Conservation (phyloP, 2,797 vertebrate species). For the Sciurus carolinensis region DNA sequence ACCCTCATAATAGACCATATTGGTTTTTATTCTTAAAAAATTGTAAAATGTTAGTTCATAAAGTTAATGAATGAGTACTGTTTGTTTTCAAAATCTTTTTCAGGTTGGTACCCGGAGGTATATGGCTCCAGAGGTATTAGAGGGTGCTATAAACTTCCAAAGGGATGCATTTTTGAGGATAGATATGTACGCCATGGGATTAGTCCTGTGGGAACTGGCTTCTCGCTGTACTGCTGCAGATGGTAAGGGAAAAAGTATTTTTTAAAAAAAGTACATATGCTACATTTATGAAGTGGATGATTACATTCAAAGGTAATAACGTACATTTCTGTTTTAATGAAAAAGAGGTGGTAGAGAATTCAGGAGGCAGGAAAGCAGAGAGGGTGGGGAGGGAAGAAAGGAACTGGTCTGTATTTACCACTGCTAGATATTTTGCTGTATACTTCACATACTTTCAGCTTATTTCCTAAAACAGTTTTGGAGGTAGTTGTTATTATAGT, state of each 20-base stretch:
- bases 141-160: slow-evolving; percentile 99
- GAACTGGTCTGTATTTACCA: not conserved
- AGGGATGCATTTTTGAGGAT: slow-evolving; percentile 98
- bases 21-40: slow-evolving; percentile 57
- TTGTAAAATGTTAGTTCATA: slow-evolving; percentile 65
- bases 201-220: slow-evolving; percentile 97
- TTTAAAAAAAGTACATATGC: slow-evolving; percentile 54
- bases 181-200: slow-evolving; percentile 98
- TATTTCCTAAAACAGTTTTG: slow-evolving; percentile 32
- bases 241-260: slow-evolving; percentile 89
- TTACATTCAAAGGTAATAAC: slow-evolving; percentile 66
- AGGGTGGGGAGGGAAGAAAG: not conserved
- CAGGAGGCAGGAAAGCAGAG: not conserved
- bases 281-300: slow-evolving; percentile 64
- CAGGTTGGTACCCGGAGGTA: slow-evolving; percentile 98
- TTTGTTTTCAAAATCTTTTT: slow-evolving; percentile 78
- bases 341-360: slow-evolving; percentile 33
- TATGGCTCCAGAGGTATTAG: slow-evolving; percentile 98
- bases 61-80: slow-evolving; percentile 64
- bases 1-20: not conserved
- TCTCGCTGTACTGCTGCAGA: slow-evolving; percentile 97
- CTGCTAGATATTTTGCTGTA: not conserved
- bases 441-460: not conserved
- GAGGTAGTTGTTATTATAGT: not conserved
- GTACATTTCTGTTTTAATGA: slow-evolving; percentile 5